phyloP scores from a whole-genome alignment of 2,113 vertebrate species.

The Pluvianellus socialis region DNA sequence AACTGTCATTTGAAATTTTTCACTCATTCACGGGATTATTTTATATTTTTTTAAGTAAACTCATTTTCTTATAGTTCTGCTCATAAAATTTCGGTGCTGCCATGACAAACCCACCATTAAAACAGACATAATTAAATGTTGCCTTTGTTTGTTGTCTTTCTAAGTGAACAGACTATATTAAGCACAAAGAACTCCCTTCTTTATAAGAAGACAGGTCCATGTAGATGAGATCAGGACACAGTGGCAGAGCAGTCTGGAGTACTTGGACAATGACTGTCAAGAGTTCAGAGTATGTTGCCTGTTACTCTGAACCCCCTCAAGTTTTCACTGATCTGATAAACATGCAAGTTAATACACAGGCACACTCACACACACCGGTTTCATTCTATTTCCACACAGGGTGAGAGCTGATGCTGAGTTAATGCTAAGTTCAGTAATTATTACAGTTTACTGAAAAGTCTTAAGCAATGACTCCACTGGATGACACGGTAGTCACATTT shows the following conservation, averaged over 20 bases:
- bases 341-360: neutral
- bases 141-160: neutral
- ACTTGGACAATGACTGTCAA: neutral
- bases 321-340: neutral
- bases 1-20: neutral
- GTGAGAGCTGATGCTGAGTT: neutral
- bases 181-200: neutral
- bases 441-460: neutral
- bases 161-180: neutral
- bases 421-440: neutral
- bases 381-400: neutral
- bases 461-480: neutral
- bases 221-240: neutral
- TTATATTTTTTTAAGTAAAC: neutral
- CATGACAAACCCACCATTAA: neutral
- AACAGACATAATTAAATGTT: neutral
- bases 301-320: neutral
- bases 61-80: neutral
- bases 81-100: neutral
- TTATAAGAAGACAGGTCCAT: accelerated
- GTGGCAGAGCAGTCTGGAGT: neutral
- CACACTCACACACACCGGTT: neutral
- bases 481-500: neutral
- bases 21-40: neutral
- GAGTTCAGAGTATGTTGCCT: neutral